phyloP scores from a whole-genome alignment of 2,888 invertebrate genomes.

The Eristalis pertinax region DNA sequence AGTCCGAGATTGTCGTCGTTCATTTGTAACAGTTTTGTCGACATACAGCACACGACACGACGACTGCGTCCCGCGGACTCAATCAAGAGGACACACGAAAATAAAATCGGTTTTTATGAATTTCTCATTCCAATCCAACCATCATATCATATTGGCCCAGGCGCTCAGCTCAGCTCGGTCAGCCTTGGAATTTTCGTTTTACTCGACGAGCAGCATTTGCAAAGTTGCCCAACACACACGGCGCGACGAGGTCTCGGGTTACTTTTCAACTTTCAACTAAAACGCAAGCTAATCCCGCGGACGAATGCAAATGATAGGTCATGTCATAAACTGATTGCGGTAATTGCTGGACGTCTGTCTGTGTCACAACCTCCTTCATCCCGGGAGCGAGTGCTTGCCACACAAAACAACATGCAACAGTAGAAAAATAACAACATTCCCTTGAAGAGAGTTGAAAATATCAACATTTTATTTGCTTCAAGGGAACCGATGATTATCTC shows the following conservation, averaged over 20 bases:
- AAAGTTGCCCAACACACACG: neutral
- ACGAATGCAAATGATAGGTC: neutral
- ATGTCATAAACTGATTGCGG: neutral
- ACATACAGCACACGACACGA: neutral
- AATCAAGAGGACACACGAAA: neutral
- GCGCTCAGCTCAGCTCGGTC: neutral
- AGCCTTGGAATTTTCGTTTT: neutral
- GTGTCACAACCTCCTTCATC: too few relatives aligned
- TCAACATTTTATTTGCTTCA: neutral
- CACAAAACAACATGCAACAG: neutral
- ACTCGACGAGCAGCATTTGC: neutral
- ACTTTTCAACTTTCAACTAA: slow-evolving; percentile 16
- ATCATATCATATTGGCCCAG: neutral
- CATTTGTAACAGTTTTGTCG: neutral
- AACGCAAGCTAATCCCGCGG: too few relatives aligned
- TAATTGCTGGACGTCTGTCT: slow-evolving; percentile 6
- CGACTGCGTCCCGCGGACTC: too few relatives aligned
- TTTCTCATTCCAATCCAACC: neutral
- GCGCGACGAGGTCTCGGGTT: neutral
- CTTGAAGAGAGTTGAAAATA: neutral
- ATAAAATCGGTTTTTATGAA: neutral
- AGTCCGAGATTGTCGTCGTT: neutral
- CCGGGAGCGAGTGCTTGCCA: too few relatives aligned
- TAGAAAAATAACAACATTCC: neutral
- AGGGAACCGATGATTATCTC: neutral